These are phyloP conservation scores for Malacoraja senta DNA, from an alignment of 2,797 vertebrate species.

Conservation along the genomic window DNA sequence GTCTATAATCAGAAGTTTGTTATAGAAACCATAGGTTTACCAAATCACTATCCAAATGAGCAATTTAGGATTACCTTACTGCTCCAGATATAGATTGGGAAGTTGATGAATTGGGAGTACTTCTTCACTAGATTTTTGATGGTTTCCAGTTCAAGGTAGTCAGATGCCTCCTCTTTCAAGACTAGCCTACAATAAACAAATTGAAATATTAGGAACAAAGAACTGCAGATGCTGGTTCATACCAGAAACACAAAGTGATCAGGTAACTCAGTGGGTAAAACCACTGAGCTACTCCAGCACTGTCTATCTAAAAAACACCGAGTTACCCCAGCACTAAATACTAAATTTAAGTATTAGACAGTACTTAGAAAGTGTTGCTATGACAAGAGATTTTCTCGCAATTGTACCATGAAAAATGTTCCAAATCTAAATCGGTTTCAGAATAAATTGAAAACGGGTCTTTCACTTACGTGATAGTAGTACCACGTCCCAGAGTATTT, in stretches of 20 bases:
- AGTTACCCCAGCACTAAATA: too few relatives aligned
- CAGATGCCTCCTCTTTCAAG: constrained; percentile 93
- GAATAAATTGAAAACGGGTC: not conserved
- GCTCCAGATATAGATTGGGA: constrained; percentile 96
- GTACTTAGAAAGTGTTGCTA: too few relatives aligned
- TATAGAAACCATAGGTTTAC: not conserved
- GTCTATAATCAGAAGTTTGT: constrained; percentile 59
- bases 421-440: not conserved
- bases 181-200: constrained; percentile 67
- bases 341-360: not conserved
- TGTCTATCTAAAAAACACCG: too few relatives aligned
- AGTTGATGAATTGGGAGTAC: constrained; percentile 98
- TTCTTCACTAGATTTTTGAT: constrained; percentile 94
- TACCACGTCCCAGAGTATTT: constrained; percentile 84
- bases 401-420: not conserved
- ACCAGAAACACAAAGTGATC: too few relatives aligned
- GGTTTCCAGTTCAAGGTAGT: constrained; percentile 92
- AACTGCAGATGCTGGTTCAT: too few relatives aligned
- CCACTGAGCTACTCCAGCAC: too few relatives aligned
- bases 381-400: not conserved
- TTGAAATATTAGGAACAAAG: too few relatives aligned
- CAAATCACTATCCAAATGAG: not conserved
- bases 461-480: constrained; percentile 83
- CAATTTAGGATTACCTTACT: constrained; percentile 74
- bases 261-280: too few relatives aligned